These are phyloP conservation scores for Drosophila eohydei DNA, from an alignment of 2,888 invertebrate genomes.

Conservation along the genomic window DNA sequence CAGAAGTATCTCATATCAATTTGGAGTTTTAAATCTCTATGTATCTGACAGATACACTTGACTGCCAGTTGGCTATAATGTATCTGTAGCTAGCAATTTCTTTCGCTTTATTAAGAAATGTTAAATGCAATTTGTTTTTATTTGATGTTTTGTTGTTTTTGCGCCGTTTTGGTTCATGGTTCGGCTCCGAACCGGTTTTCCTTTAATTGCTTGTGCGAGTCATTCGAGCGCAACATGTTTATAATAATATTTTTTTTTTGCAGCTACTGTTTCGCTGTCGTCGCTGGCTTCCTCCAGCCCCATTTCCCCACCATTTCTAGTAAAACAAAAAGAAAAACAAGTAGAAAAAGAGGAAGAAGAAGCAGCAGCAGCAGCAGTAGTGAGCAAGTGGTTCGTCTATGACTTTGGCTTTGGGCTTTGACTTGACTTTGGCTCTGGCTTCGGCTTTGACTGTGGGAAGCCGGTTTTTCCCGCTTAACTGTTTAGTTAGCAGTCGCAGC, in stretches of 20 bases:
- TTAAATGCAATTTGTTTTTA: constrained; percentile 21
- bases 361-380: not conserved
- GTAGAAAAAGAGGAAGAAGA: constrained; percentile 1
- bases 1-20: no score
- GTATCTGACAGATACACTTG: no score
- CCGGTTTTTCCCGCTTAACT: constrained; percentile 67
- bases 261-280: constrained; percentile 54
- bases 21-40: no score
- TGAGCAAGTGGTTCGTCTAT: constrained; percentile 55
- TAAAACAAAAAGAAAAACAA: constrained; percentile 17
- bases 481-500: constrained; percentile 24
- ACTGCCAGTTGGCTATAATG: not conserved
- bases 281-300: constrained; percentile 12
- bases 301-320: constrained; percentile 14
- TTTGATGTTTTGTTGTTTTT: constrained; percentile 8
- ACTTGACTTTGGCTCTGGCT: constrained; percentile 20
- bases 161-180: constrained; percentile 49
- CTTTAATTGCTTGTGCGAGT: constrained; percentile 34
- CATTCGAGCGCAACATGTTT: constrained; percentile 63
- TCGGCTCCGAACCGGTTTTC: constrained; percentile 54
- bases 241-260: constrained; percentile 52
- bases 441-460: constrained; percentile 40
- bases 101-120: constrained; percentile 5
- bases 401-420: constrained; percentile 14
- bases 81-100: not conserved